Evolutionary conservation across 2,797 vertebrate genomes (phyloP), one percentile per base, ranked within the genome.

Genomic region (Rhinatrema bivittatum): DNA sequence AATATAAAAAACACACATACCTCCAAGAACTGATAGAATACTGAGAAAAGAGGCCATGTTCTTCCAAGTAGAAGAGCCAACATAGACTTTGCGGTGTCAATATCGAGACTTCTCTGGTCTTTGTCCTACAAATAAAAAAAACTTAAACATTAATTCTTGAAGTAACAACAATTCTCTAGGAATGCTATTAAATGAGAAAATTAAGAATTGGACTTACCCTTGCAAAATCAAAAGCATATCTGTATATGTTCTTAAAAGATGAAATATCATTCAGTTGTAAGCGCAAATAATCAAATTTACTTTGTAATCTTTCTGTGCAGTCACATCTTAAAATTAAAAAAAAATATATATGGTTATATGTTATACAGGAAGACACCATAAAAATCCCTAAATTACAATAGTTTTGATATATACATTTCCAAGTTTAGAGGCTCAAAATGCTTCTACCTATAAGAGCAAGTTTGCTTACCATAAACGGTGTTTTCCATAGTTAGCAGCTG

Each of bases 201-300:
- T 49, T 14, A 10, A 10, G 37, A 40, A 52, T 9, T 30, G 23
- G 2, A 63, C 91, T 86, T 71, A 97, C 93, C 83, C 94, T 88
- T 76, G 94, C 83, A 68, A 98, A 98, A 78, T 98, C 94, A 56
- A 98, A 98, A 71, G 93, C 93, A 5, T 97, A 97, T 98, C 93
- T 91, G 88, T 93, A 97, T 78, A 98, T 90, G 77, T 90, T 93
- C 80, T 91, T 98, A 81, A 97, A 98, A 16, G 75, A 62, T 16
- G 74, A 80, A 42, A 87, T 74, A 58, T 98, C 93, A 43, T 90
- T 96, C 70, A 98, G 75, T 26, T 93, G 89, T 55, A 81, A 81
- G 46, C 86, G 84, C 56, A 98, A 76, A 72, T 91, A 91, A 53
- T 96, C 93, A 66, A 97, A 90, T 74, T 94, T 94, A 56, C 84